Percentiles rank a stretch among this genome's conserved stretches.
phyloP scores from a whole-genome alignment of 2,797 vertebrate genomes.

The Macropodus opercularis region DNA sequence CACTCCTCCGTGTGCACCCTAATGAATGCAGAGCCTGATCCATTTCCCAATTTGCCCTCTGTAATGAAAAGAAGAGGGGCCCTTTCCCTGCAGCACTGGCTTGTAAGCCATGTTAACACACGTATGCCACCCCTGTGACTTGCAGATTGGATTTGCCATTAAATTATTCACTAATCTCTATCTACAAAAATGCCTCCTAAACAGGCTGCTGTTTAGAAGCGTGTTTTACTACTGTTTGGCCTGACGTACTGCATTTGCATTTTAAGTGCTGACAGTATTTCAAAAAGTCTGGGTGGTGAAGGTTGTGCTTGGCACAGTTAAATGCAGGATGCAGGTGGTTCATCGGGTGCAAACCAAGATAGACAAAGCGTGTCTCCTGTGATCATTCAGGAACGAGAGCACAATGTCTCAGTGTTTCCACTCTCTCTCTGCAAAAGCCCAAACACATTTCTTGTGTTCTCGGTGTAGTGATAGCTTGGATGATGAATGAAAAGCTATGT shows the following conservation, averaged over 20 bases:
- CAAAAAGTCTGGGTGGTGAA: not conserved
- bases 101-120: conserved; percentile 54
- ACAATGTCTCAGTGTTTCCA: conserved; percentile 27
- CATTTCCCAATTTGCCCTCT: conserved; percentile 53
- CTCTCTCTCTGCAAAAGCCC: conserved; percentile 25
- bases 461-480: conserved; percentile 25
- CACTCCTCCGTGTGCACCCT: conserved; percentile 41
- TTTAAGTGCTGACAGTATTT: conserved; percentile 41
- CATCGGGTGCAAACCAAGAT: conserved; percentile 10
- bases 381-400: conserved; percentile 28
- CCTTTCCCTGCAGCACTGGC: conserved; percentile 42
- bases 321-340: conserved; percentile 27
- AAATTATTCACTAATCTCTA: conserved; percentile 73
- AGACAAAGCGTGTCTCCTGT: conserved; percentile 12
- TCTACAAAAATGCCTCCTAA: conserved; percentile 53
- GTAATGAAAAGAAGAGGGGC: conserved; percentile 59
- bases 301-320: conserved; percentile 21
- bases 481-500: conserved; percentile 50
- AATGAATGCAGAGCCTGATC: conserved; percentile 62
- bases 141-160: conserved; percentile 64
- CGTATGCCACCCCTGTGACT: conserved; percentile 36
- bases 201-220: conserved; percentile 35
- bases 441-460: conserved; percentile 26
- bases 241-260: conserved; percentile 53
- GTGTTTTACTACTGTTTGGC: conserved; percentile 22